Base-by-base conservation (phyloP, 2,888 invertebrate species). In the Drosophila nr. perissopoda region DNA sequence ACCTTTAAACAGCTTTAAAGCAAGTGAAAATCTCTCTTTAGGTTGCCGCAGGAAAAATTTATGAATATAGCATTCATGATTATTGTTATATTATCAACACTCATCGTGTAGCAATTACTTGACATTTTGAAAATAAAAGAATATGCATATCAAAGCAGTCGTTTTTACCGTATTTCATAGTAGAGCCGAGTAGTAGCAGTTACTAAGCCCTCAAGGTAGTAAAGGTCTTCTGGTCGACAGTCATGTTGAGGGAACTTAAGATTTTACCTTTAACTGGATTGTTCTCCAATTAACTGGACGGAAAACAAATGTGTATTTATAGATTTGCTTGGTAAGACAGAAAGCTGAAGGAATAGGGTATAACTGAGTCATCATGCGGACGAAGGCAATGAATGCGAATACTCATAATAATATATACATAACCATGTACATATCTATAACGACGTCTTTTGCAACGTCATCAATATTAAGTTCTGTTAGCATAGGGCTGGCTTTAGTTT, bases 381-480 rank as follows among this genome's bases (percentile, higher is more conserved):
- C 21, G 8, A 52, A 21, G 25, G 18, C 36, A 18, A 4, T 21
- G 21, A 52, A 38, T 21, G 21, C 11, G 16, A 52, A 27, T 27
- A n/a, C 29, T 18, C 21, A 29, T 31, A 36, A 29, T 34, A 27
- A 36, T 51, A 51, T 34, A 27, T 10, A 27, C n/a, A 38, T 21
- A 36, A 27, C 18, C 11, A n/a, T 27, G n/a, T 40, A 40, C 29
- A 25, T 48, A 29, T 42, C 29, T n/a, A 42, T 40, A 42, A 69
- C 42, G 52, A 21, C 45, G 45, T 8, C 56, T 45, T 45, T 18
- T 56, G 62, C 62, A 56, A 57, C 63, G 57, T 63, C 63, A 57
- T 57, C 45, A 49, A 38, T 48, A 48, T 40, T 67, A 54, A 67
- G 48, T 54, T 61, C 45, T 49, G 13, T 57, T 49, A 42, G 51